phyloP scores from a whole-genome alignment of 1,140 invertebrate species.

The Drosophila sulfurigaster region DNA sequence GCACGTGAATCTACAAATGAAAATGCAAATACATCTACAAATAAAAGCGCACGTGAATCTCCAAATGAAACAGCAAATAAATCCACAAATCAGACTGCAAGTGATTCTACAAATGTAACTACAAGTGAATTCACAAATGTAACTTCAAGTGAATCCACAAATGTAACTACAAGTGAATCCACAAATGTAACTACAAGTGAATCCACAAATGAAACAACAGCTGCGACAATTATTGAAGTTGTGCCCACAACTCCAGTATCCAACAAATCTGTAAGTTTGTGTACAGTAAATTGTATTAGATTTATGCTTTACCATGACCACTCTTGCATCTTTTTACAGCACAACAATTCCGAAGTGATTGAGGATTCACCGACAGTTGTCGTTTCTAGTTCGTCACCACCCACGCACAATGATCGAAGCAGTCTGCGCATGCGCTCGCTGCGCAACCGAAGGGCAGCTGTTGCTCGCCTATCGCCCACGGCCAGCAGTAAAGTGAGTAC shows the following conservation, averaged over 20 bases:
- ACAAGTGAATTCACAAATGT: background rate
- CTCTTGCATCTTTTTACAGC: conserved; percentile 23
- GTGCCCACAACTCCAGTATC: background rate
- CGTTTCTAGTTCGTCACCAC: conserved; percentile 10
- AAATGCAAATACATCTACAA: too few relatives aligned
- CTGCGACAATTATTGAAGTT: background rate
- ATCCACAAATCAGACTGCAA: background rate
- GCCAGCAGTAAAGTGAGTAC: conserved; percentile 73
- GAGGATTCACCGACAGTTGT: conserved; percentile 54
- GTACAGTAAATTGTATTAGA: background rate
- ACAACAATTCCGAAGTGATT: conserved; percentile 63
- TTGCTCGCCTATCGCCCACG: conserved; percentile 20
- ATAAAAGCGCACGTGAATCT: background rate
- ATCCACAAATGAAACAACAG: background rate
- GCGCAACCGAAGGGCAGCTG: conserved; percentile 38
- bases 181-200: background rate
- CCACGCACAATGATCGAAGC: conserved; percentile 22
- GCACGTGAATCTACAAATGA: too few relatives aligned
- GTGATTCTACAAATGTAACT: background rate
- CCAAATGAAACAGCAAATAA: background rate
- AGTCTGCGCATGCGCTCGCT: conserved; percentile 54
- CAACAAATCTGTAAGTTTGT: conserved; percentile 14
- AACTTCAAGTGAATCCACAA: background rate
- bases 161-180: background rate
- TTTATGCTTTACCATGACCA: background rate